Evolutionary conservation across 2,888 invertebrate species (phyloP), one percentile per base, ranked within the genome.

Genomic region (Stratiomys singularior): DNA sequence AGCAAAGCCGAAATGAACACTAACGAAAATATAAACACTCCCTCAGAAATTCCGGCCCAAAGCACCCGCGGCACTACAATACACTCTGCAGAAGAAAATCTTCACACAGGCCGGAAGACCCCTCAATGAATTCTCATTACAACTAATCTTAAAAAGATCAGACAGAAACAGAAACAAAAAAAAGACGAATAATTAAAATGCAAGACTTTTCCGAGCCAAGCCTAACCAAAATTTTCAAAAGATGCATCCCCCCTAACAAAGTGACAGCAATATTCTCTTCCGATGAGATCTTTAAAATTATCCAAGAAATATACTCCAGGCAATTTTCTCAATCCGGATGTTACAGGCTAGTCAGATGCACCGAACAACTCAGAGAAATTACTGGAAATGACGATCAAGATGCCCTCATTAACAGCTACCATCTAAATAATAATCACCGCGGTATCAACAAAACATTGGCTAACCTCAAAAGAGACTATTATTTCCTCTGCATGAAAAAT

Each of bases 121-220:
- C 27, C n/a, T 82, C n/a, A 82, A 82, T 58, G 80, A 80, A 44
- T 80, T 80, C 18, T 76, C 81, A 52, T 80, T 66, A 0, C 66
- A 37, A 11, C 0, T 66, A 2, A 37, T 66, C 1, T 1, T 66
- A 9, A 11, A 66, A 37, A 66, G 18, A 18, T 2, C 66, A 9
- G 1, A 66, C 18, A 37, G 1, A 0, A 15, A 18, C 11, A 30
- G 18, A 37, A 66, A 66, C 4, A n/a, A 30, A 37, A 66, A n/a
- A n/a, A n/a, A n/a, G n/a, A n/a, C n/a, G n/a, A n/a, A n/a, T n/a
- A n/a, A n/a, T n/a, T n/a, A n/a, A n/a, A n/a, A n/a, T n/a, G n/a
- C n/a, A n/a, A n/a, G n/a, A n/a, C n/a, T n/a, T n/a, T n/a, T n/a
- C n/a, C n/a, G n/a, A n/a, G n/a, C n/a, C 30, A 9, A 37, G 37